Evolutionary conservation across 2,888 invertebrate species (phyloP).

Genomic region (Yponomeuta plumbellus): DNA sequence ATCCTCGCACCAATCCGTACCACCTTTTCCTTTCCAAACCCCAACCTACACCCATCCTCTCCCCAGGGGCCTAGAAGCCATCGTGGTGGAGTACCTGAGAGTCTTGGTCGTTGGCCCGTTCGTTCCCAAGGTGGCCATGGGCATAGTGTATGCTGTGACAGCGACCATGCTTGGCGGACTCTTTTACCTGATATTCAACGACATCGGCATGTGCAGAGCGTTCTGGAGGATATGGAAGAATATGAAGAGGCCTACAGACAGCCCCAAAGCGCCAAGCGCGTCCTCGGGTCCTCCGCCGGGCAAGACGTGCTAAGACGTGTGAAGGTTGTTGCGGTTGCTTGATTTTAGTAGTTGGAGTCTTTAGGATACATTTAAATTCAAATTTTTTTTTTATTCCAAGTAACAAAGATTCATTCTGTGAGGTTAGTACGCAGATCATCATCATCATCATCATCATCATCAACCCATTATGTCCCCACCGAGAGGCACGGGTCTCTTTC

Average conservation of each 20-base stretch:
- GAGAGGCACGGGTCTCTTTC: too few species aligned
- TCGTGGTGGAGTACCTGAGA: conserved; percentile 85
- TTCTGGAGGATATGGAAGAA: conserved; percentile 83
- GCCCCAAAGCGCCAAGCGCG: conserved; percentile 24
- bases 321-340: neutral
- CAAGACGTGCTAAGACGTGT: neutral
- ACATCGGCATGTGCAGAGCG: conserved; percentile 83
- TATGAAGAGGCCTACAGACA: conserved; percentile 37
- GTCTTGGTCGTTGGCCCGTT: conserved; percentile 82
- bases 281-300: neutral
- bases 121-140: conserved; percentile 82
- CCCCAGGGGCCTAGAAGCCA: conserved; percentile 88
- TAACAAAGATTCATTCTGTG: too few species aligned
- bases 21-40: conserved; percentile 14
- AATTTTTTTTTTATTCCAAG: too few species aligned
- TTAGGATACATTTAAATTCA: too few species aligned
- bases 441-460: too few species aligned
- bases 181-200: conserved; percentile 85
- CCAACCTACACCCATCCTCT: neutral
- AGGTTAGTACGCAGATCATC: too few species aligned
- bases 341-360: neutral
- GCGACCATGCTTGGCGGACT: conserved; percentile 83
- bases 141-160: conserved; percentile 78
- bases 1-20: too few species aligned
- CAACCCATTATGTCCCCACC: too few species aligned